Percentiles rank a stretch among this genome's conserved stretches.
These are phyloP conservation scores for Aphelinus atriplicis DNA, from an alignment of 1,140 invertebrate genomes.

Conservation along the genomic window DNA sequence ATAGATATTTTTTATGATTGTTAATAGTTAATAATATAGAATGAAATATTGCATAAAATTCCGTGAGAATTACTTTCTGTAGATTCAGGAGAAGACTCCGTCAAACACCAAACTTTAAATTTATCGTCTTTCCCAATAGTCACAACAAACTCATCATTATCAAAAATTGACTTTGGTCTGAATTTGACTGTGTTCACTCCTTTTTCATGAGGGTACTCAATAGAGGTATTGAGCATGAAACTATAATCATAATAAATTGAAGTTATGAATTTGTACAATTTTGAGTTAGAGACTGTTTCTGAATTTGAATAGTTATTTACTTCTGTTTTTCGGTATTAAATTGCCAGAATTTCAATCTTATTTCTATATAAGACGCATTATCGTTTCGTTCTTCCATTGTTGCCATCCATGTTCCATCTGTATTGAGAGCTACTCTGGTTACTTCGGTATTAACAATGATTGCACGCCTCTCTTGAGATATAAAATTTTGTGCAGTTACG, in stretches of 20 bases:
- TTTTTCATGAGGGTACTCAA: constrained; percentile 78
- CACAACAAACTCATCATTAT: constrained; percentile 67
- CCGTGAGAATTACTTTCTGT: too few species aligned
- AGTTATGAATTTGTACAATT: constrained; percentile 12
- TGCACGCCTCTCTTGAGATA: constrained; percentile 71
- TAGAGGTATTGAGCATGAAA: constrained; percentile 77
- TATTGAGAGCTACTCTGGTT: constrained; percentile 73
- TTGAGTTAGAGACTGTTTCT: constrained; percentile 12
- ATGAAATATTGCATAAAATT: too few species aligned
- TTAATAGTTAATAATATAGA: constrained; percentile 16
- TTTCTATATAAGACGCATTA: constrained; percentile 69
- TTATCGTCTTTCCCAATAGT: constrained; percentile 76
- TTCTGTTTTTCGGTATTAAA: constrained; percentile 72
- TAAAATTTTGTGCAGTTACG: constrained; percentile 78
- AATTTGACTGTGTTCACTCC: constrained; percentile 72
- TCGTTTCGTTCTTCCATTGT: constrained; percentile 76
- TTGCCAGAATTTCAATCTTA: constrained; percentile 83
- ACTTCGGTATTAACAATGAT: constrained; percentile 77
- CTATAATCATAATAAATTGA: constrained; percentile 60
- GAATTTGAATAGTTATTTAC: constrained; percentile 61
- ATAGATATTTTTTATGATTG: too few species aligned
- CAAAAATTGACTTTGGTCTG: constrained; percentile 65
- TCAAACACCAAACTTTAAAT: constrained; percentile 79
- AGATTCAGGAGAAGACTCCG: constrained; percentile 49
- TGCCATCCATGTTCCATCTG: constrained; percentile 79